phyloP scores from a whole-genome alignment of 2,113 vertebrate genomes.

The Passer montanus region DNA sequence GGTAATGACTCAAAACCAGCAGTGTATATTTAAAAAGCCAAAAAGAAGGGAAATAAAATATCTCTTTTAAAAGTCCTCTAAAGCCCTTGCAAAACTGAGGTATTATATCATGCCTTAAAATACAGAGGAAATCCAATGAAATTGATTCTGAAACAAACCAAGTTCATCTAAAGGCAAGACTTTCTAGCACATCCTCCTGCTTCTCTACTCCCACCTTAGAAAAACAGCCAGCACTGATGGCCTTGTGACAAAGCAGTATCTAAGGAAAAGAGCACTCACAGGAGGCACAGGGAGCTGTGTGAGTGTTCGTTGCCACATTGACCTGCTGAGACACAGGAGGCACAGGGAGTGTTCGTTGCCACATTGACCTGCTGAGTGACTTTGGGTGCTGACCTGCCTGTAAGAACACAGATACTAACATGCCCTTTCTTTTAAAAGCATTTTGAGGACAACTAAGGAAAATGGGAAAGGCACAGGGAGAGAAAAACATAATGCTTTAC shows the following conservation, averaged over 20 bases:
- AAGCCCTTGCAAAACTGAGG: background rate
- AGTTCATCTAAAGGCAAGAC: background rate
- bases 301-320: too few species aligned
- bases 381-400: background rate
- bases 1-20: background rate
- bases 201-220: background rate
- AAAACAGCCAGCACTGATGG: background rate
- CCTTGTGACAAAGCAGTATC: background rate
- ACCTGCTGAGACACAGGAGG: fast-evolving
- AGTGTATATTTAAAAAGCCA: background rate
- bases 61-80: background rate
- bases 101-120: background rate
- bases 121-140: background rate
- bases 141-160: background rate
- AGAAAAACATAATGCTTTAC: background rate
- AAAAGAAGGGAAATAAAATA: background rate
- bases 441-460: background rate
- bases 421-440: background rate
- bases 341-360: fast-evolving
- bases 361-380: background rate
- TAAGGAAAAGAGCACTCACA: fast-evolving
- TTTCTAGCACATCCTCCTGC: background rate
- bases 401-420: background rate
- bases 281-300: background rate
- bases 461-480: background rate